Percentiles rank a stretch among this genome's conserved stretches.
phyloP scores from a whole-genome alignment of 2,113 vertebrate species.

The Recurvirostra avosetta region DNA sequence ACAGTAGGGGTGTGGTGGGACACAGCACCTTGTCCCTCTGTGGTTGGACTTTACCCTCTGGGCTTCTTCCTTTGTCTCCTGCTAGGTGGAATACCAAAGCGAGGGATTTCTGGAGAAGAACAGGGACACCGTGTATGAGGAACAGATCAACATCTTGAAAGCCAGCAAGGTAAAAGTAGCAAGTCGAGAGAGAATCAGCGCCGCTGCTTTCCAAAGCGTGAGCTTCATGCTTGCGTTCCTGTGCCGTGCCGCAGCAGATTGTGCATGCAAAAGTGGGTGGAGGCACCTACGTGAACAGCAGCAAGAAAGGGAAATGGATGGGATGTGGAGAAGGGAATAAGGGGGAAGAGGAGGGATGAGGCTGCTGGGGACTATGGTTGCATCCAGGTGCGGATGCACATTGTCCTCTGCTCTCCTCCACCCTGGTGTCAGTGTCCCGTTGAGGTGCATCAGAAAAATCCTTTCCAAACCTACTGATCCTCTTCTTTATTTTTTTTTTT shows the following conservation, averaged over 20 bases:
- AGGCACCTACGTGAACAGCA: too few relatives aligned
- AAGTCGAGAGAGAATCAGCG: fast-evolving
- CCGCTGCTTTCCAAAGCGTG: too few relatives aligned
- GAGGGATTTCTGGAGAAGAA: conserved; percentile 61
- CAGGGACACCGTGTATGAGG: conserved; percentile 34
- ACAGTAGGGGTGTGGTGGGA: fast-evolving
- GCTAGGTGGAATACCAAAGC: conserved; percentile 42
- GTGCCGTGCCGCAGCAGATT: too few relatives aligned
- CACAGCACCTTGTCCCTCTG: not conserved
- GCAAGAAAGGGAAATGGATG: too few relatives aligned
- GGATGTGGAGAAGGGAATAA: too few relatives aligned
- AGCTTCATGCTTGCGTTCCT: too few relatives aligned
- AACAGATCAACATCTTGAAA: conserved; percentile 54
- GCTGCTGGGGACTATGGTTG: fast-evolving
- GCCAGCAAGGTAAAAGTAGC: conserved; percentile 33
- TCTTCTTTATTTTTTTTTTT: not conserved
- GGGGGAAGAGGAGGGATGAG: not conserved
- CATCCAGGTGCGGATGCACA: fast-evolving
- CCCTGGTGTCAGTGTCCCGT: fast-evolving
- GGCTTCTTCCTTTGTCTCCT: not conserved
- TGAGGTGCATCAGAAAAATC: not conserved
- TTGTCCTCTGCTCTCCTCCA: not conserved
- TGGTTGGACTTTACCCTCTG: not conserved
- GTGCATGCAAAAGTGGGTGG: too few relatives aligned
- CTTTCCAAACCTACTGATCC: not conserved